A percentile compares a stretch with the other conserved stretches of the same genome.
phyloP scores from a whole-genome alignment of 2,888 invertebrate genomes.

The Cantharis rufa region DNA sequence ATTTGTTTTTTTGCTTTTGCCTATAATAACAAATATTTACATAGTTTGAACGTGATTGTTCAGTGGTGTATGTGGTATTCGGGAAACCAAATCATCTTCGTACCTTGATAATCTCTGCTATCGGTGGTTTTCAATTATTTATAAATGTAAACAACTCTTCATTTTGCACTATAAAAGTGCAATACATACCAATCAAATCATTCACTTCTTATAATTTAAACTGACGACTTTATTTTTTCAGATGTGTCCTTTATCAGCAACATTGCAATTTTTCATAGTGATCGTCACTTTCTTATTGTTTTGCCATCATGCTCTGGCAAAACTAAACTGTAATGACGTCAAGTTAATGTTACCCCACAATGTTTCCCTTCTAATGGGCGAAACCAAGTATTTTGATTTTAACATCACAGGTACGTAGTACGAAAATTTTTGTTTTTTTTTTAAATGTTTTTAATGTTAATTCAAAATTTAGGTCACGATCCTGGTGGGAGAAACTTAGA shows the following conservation, averaged over 20 bases:
- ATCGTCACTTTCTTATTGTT: slow-evolving; percentile 42
- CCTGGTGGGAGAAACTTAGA: neutral
- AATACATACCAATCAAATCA: neutral
- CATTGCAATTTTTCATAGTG: slow-evolving; percentile 46
- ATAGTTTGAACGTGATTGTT: neutral
- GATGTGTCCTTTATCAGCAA: slow-evolving; percentile 51
- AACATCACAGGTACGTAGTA: slow-evolving; percentile 35
- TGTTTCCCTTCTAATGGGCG: slow-evolving; percentile 44
- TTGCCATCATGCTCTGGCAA: slow-evolving; percentile 42
- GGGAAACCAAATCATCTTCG: neutral
- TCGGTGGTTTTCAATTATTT: neutral
- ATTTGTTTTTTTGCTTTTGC: no score
- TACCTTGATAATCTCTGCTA: neutral
- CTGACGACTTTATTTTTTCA: slow-evolving; percentile 33
- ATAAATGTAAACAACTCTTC: neutral
- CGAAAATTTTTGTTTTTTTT: neutral
- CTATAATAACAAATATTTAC: no score
- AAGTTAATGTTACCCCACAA: slow-evolving; percentile 41
- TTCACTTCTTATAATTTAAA: neutral
- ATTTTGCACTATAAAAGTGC: neutral
- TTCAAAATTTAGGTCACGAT: slow-evolving; percentile 4
- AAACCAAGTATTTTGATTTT: slow-evolving; percentile 39
- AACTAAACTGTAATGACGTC: slow-evolving; percentile 41
- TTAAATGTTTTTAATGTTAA: neutral
- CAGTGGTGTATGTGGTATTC: neutral